Conservation (phyloP, 2,888 invertebrate genomes). For the Drosophila pseudotakahashii region DNA sequence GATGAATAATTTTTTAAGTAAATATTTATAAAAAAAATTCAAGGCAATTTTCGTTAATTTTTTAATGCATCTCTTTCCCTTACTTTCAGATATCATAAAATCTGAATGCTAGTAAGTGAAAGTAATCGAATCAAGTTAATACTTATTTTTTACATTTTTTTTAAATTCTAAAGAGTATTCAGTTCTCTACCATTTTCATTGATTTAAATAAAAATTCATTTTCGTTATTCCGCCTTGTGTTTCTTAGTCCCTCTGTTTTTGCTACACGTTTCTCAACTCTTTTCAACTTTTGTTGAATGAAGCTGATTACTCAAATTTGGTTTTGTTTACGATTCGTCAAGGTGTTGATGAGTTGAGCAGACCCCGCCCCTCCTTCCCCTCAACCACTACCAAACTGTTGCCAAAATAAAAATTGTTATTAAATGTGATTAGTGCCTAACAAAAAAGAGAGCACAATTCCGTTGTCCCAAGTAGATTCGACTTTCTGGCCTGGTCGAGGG, state of each 20-base stretch:
- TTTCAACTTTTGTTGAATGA: conserved; percentile 60
- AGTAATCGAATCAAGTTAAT: no score
- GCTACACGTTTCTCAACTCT: conserved; percentile 60
- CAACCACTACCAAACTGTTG: conserved; percentile 13
- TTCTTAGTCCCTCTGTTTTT: conserved; percentile 55
- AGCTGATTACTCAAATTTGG: conserved; percentile 77
- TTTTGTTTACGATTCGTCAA: conserved; percentile 74
- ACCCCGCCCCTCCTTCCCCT: neutral
- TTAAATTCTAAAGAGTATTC: conserved; percentile 18
- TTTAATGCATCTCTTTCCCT: no score
- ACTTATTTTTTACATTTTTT: neutral
- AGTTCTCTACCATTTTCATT: conserved; percentile 3
- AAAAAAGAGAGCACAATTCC: conserved; percentile 64
- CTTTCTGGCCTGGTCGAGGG: conserved; percentile 8
- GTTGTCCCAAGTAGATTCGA: conserved; percentile 43
- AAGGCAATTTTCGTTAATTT: no score
- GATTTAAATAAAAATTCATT: conserved; percentile 19
- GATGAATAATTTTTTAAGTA: no score
- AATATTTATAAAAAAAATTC: no score
- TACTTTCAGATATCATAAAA: no score
- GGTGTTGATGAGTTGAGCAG: conserved; percentile 62
- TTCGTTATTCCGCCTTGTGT: conserved; percentile 39
- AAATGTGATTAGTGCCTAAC: conserved; percentile 70
- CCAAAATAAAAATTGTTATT: conserved; percentile 70
- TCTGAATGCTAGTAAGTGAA: no score